Percentiles rank a stretch among this genome's conserved stretches.
Conservation (phyloP, 2,888 invertebrate species). For the Caenorhabditis macrosperma region DNA sequence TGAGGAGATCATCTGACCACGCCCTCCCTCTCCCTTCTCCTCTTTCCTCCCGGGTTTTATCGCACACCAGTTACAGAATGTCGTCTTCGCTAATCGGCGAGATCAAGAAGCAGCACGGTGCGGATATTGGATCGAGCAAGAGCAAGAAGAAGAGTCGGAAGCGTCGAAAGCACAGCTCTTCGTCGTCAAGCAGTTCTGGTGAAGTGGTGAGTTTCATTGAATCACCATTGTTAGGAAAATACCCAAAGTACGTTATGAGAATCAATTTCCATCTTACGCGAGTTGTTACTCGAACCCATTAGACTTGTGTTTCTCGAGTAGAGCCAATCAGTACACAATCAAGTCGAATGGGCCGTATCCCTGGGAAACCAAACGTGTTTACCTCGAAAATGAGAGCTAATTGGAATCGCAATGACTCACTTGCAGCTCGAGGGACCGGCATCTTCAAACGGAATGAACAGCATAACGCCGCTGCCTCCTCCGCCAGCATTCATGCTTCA, state of each 20-base stretch:
- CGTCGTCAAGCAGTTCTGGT: conserved; percentile 60
- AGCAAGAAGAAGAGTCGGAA: conserved; percentile 51
- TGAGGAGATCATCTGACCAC: not conserved
- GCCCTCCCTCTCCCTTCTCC: not conserved
- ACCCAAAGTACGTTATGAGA: too few species aligned
- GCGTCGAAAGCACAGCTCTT: conserved; percentile 43
- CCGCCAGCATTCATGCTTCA: conserved; percentile 17
- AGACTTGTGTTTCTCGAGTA: too few species aligned
- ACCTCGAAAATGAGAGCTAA: too few species aligned
- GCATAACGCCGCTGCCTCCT: conserved; percentile 33
- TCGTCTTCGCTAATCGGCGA: conserved; percentile 52
- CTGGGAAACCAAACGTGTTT: too few species aligned
- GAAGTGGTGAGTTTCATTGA: conserved; percentile 46
- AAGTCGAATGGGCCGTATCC: too few species aligned
- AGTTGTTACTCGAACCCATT: too few species aligned
- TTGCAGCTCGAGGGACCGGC: conserved; percentile 31
- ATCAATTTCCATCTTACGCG: too few species aligned
- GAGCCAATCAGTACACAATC: too few species aligned
- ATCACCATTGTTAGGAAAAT: too few species aligned
- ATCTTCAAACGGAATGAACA: conserved; percentile 49
- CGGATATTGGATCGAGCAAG: conserved; percentile 23
- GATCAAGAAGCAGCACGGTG: conserved; percentile 50
- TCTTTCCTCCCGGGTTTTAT: not conserved
- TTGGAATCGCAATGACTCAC: too few species aligned
- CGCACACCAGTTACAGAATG: conserved; percentile 39